phyloP scores from a whole-genome alignment of 30 jellyfish, hydroid and myxozoan genomes.

The Clytia hemisphaerica region DNA sequence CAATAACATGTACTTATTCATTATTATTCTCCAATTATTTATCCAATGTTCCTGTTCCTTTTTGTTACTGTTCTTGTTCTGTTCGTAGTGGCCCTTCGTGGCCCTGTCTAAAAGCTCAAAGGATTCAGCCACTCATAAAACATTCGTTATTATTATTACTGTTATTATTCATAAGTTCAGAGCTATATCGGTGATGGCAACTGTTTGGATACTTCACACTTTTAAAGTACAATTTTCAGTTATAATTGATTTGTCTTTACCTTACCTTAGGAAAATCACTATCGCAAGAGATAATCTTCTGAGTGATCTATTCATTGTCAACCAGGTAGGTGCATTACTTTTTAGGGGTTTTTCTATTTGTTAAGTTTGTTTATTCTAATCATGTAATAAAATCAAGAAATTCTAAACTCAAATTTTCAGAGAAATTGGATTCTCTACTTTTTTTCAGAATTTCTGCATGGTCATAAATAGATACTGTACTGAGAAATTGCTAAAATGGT shows the following conservation, averaged over 20 bases:
- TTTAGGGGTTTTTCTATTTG: too few relatives aligned
- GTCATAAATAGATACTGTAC: not conserved
- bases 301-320: slow-evolving; percentile 75
- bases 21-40: not conserved
- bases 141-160: too few relatives aligned
- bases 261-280: slow-evolving; percentile 47
- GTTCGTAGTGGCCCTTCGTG: too few relatives aligned
- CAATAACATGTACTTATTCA: not conserved
- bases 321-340: slow-evolving; percentile 50
- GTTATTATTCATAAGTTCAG: not conserved
- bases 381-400: too few relatives aligned
- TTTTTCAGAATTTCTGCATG: not conserved
- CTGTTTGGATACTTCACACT: too few relatives aligned
- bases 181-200: too few relatives aligned
- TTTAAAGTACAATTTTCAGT: too few relatives aligned
- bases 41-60: not conserved
- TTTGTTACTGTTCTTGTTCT: too few relatives aligned
- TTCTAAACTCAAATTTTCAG: too few relatives aligned
- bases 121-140: not conserved
- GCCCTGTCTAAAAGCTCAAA: not conserved
- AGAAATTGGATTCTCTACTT: too few relatives aligned
- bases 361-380: not conserved
- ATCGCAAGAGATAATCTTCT: slow-evolving; percentile 47
- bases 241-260: too few relatives aligned
- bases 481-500: too few relatives aligned